These are phyloP conservation scores for Tokudaia muenninki DNA, from an alignment of 2,797 vertebrate genomes.

Conservation along the genomic window DNA sequence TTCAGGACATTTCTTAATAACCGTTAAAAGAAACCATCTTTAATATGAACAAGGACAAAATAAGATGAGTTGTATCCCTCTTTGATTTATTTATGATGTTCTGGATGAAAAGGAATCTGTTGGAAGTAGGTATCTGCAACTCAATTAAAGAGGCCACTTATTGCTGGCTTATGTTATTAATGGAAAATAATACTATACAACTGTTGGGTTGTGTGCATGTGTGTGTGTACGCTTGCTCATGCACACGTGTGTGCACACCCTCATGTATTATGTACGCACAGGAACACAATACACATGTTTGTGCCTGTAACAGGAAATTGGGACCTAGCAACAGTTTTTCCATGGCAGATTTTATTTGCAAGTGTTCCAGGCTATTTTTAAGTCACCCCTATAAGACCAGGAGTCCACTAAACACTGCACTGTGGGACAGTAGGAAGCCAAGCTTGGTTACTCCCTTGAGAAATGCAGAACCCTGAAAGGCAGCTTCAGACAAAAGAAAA, in stretches of 20 bases:
- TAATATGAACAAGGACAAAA: background rate
- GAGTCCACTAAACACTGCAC: background rate
- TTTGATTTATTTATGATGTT: constrained; percentile 41
- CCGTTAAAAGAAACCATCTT: background rate
- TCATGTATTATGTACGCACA: background rate
- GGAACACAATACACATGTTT: background rate
- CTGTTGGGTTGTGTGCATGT: background rate
- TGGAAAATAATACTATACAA: background rate
- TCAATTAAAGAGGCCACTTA: background rate
- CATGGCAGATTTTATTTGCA: constrained; percentile 27
- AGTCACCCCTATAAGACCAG: background rate
- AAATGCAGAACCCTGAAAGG: background rate
- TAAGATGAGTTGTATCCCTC: background rate
- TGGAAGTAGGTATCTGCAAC: background rate
- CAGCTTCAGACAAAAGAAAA: no score
- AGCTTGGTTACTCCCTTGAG: background rate
- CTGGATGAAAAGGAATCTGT: background rate
- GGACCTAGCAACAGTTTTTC: background rate
- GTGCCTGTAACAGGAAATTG: background rate
- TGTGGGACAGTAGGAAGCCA: background rate
- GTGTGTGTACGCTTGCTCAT: accelerated
- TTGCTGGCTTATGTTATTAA: background rate
- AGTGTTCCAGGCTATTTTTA: constrained; percentile 32
- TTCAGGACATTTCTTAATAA: background rate
- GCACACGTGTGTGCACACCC: background rate